Evolutionary conservation across 2,797 vertebrate species (phyloP).

Genomic region (Fistularia commersonii): DNA sequence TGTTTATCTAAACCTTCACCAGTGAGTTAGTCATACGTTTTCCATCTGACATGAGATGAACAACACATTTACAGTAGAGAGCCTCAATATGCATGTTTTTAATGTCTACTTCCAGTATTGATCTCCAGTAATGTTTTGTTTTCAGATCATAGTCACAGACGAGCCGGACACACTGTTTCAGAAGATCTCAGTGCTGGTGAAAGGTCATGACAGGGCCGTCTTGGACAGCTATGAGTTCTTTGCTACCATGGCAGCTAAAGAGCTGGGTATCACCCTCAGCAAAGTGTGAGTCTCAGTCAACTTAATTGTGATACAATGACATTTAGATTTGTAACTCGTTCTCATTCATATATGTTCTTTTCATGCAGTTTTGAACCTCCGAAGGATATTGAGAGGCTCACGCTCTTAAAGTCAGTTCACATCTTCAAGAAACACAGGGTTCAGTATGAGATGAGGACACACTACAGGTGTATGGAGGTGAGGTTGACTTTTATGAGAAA

Average conservation of each 20-base stretch:
- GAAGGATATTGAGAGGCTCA: conserved; percentile 82
- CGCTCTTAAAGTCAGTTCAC: conserved; percentile 92
- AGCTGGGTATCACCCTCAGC: conserved; percentile 83
- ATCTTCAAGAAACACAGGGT: conserved; percentile 97
- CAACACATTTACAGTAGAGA: too few relatives aligned
- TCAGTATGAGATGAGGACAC: conserved; percentile 98
- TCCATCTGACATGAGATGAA: too few relatives aligned
- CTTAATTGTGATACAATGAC: not conserved
- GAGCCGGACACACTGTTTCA: conserved; percentile 87
- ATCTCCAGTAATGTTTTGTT: not conserved
- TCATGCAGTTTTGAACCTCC: conserved; percentile 77
- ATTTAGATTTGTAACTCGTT: not conserved
- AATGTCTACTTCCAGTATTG: not conserved
- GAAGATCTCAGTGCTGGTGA: conserved; percentile 85
- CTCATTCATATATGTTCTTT: not conserved
- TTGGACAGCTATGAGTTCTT: conserved; percentile 96
- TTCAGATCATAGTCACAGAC: conserved; percentile 83
- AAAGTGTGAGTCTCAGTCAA: conserved; percentile 81
- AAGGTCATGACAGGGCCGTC: conserved; percentile 88
- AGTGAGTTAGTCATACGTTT: conserved; percentile 41
- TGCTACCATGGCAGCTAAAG: conserved; percentile 84
- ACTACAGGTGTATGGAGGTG: conserved; percentile 87
- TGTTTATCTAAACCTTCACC: conserved; percentile 35
- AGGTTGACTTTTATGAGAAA: conserved; percentile 3
- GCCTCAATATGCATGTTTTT: too few relatives aligned